Evolutionary conservation across 2,888 invertebrate genomes (phyloP), one percentile per base, ranked within the genome.

Genomic region (Tolmerus cingulatus): DNA sequence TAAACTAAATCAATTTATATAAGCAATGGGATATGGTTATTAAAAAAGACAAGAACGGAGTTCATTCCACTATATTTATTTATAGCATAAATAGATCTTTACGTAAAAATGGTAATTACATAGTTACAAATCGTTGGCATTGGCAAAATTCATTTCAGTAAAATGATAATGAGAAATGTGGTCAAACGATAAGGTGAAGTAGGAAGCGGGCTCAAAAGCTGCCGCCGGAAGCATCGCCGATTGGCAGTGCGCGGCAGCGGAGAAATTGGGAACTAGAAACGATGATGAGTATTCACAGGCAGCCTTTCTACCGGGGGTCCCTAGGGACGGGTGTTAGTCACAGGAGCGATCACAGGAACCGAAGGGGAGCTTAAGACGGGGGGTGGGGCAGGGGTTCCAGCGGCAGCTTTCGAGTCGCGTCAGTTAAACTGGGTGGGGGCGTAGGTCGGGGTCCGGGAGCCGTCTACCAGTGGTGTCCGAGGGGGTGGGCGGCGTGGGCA

Each of bases 401-500:
- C 30, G 85, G 74, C 85, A 85, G 85, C 85, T 85, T 85, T 85
- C 57, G 27, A 74, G 57, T 51, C 14, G 46, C 66, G 46, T 86
- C 74, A 74, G 34, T 14, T 27, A 74, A 74, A 40, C 43, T 74
- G 81, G 78, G 43, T 46, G 43, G 84, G 81, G 88, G 84, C 51
- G 85, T 86, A 7, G 82, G 37, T 74, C 84, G 40, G 23, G 19
- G 19, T 34, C 57, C 74, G 23, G 74, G 27, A 30, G 30, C 86
- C 27, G 79, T 78, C 91, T 92, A 92, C 90, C 91, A 92, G 89
- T 92, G 92, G 89, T 90, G 90, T 87, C 90, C 90, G 89, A 90
- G 89, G 88, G 90, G 91, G 88, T 91, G 91, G 30, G 91, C 91
- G 84, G 90, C 91, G 87, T 91, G 91, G 87, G 90, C 90, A 87